Base-by-base conservation (phyloP, 2,888 invertebrate genomes). In the Caenorhabditis afra region DNA sequence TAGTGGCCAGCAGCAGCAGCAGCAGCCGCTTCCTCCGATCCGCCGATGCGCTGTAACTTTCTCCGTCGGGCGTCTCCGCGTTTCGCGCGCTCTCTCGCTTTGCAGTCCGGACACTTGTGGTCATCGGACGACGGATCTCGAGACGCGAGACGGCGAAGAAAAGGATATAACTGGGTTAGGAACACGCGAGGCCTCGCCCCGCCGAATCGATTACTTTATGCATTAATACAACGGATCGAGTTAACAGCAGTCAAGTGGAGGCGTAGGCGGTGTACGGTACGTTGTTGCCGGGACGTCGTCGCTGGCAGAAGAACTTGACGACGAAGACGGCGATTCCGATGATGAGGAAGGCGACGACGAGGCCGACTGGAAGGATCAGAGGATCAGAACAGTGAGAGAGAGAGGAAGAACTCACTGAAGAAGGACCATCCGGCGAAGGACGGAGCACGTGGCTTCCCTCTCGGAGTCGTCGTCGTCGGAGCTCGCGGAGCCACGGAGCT, bases 1-100 rank as follows among this genome's bases (percentile, higher is more conserved):
- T 77, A 64, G 53, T 61, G 53, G 53, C 55, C 50, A 29, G 4
- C 37, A 20, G 16, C 29, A 22, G 35, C 49, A 37, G 37, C 5
- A 11, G 11, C 37, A 5, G 5, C 37, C 11, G 41, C 55, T 20
- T 29, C 52, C 20, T 44, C n/a, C 61, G 70, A 61, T 62, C 67
- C 67, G 71, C 73, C 73, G n/a, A n/a, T n/a, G 73, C 73, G 67
- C 78, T 73, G 67, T 73, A 73, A 71, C 73, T 70, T 79, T 79
- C 66, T 59, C 74, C 22, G 57, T 55, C 75, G 10, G 11, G 1
- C 23, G 23, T 57, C 67, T 76, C 67, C 7, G 44, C 41, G 11
- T 47, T 23, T 44, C 23, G 7, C 39, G 16, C 52, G 20, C 41
- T 62, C 66, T 50, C 52, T 75, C 35, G 14, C n/a, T 65, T 66